Percentiles rank a stretch among this genome's conserved stretches.
Evolutionary conservation across 2,888 invertebrate species (phyloP).

Genomic region (Plemyria rubiginata): DNA sequence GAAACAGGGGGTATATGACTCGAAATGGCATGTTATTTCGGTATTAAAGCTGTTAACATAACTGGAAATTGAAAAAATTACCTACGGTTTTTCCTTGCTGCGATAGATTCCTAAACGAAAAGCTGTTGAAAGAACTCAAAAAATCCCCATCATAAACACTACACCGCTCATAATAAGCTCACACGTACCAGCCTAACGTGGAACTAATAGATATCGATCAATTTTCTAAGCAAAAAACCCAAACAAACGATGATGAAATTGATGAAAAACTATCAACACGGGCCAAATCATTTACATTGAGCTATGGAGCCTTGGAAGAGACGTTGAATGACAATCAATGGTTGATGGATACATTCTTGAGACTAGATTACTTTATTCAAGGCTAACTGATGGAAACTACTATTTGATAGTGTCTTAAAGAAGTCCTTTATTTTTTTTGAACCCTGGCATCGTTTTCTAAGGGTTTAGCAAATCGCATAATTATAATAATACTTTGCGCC

Average conservation of each 20-base stretch:
- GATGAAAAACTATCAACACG: slow-evolving; percentile 63
- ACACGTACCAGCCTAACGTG: slow-evolving; percentile 50
- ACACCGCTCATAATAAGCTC: slow-evolving; percentile 29
- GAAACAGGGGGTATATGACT: too few species aligned
- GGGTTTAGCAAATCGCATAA: too few species aligned
- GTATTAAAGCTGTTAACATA: too few species aligned
- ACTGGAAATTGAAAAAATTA: too few species aligned
- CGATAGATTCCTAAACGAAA: too few species aligned
- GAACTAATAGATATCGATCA: slow-evolving; percentile 57
- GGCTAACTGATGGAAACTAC: slow-evolving; percentile 4
- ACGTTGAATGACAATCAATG: slow-evolving; percentile 21
- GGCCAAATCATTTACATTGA: slow-evolving; percentile 50
- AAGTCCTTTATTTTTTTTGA: background rate
- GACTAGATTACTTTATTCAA: slow-evolving; percentile 11
- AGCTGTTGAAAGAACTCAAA: background rate
- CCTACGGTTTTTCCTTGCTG: too few species aligned
- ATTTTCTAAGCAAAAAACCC: slow-evolving; percentile 69
- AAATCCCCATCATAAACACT: slow-evolving; percentile 12
- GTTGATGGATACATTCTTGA: slow-evolving; percentile 21
- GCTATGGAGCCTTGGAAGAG: slow-evolving; percentile 52
- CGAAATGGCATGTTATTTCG: too few species aligned
- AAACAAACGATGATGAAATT: slow-evolving; percentile 69
- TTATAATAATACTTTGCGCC: too few species aligned
- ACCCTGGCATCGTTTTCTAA: background rate
- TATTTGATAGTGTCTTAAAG: background rate